Conservation (phyloP, 2,888 invertebrate genomes). For the Mylabris sibirica region DNA sequence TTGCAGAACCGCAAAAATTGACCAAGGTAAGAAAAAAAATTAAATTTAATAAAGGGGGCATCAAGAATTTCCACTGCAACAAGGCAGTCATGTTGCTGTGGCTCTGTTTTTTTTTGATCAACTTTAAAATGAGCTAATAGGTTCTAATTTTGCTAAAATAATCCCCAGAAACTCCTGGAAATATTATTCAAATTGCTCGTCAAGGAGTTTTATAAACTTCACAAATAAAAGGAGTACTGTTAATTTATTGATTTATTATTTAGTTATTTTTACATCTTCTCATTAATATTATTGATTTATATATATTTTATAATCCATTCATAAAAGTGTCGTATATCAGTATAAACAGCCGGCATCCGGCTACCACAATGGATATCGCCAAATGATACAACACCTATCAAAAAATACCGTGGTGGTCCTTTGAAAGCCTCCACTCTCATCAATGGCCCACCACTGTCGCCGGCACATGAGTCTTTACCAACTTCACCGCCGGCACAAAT, state of each 20-base stretch:
- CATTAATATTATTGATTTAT: constrained; percentile 32
- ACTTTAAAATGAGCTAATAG: too few species aligned
- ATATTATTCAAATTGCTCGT: too few species aligned
- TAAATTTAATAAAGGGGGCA: too few species aligned
- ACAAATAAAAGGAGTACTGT: too few species aligned
- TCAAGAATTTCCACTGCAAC: too few species aligned
- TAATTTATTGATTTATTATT: not conserved
- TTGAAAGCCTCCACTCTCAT: constrained; percentile 60
- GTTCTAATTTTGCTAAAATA: too few species aligned
- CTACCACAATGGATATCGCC: constrained; percentile 66
- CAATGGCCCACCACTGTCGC: constrained; percentile 71
- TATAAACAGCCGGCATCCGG: constrained; percentile 69
- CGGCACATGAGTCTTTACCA: constrained; percentile 68
- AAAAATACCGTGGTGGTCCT: constrained; percentile 64
- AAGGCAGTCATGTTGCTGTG: too few species aligned
- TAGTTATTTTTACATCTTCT: not conserved
- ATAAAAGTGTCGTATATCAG: constrained; percentile 65
- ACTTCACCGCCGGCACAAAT: constrained; percentile 62
- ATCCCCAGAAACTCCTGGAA: too few species aligned
- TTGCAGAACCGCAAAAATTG: too few species aligned
- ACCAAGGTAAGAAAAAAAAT: too few species aligned
- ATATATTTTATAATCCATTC: constrained; percentile 68
- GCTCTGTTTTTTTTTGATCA: too few species aligned
- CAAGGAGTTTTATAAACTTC: too few species aligned
- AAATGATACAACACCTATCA: constrained; percentile 70